phyloP scores from a whole-genome alignment of 2,797 vertebrate species.

The Arnoldichthys spilopterus region DNA sequence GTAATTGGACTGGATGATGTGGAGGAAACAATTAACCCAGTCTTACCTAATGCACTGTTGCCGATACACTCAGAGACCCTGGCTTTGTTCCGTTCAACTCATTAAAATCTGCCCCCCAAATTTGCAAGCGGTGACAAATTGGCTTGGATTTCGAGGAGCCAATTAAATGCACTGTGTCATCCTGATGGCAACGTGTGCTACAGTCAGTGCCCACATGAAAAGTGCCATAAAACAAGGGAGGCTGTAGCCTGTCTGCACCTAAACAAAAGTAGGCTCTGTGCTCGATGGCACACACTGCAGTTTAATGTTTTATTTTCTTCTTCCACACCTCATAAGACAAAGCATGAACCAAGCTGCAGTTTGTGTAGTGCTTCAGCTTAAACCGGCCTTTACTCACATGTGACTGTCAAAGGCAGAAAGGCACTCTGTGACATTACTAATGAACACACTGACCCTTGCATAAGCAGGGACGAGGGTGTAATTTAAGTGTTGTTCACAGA shows the following conservation, averaged over 20 bases:
- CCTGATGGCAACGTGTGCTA: no score
- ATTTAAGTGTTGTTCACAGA: slow-evolving; percentile 9
- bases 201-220: no score
- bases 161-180: no score
- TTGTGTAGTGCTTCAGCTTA: slow-evolving; percentile 1
- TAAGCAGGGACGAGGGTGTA: not conserved
- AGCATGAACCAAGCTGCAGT: not conserved
- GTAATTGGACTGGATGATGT: no score
- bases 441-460: not conserved
- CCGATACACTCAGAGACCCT: no score
- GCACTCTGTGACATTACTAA: not conserved
- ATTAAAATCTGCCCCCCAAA: no score
- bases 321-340: not conserved
- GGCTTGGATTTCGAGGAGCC: not conserved
- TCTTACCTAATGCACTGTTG: no score
- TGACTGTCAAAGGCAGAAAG: not conserved
- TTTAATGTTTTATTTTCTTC: not conserved
- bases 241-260: not conserved
- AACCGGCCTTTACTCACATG: not conserved
- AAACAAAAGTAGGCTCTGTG: not conserved
- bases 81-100: no score
- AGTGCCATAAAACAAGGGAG: not conserved
- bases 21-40: no score
- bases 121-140: no score
- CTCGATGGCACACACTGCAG: not conserved